Base-by-base conservation (phyloP, 1,140 invertebrate genomes). In the Hypsibius dujardini region DNA sequence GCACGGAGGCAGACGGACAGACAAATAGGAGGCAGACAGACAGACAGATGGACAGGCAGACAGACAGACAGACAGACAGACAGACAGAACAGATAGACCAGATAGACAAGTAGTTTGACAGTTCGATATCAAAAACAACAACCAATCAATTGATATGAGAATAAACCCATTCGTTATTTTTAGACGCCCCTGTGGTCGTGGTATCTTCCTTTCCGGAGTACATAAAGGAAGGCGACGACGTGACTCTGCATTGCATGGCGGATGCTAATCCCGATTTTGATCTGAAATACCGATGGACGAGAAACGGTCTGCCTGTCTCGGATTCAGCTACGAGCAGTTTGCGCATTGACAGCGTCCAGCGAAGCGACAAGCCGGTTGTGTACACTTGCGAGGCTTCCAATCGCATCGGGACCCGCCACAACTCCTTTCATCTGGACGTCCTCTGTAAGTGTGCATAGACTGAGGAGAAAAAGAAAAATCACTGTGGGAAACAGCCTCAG, bases 311-410 rank as follows among this genome's bases (percentile, higher is more conserved):
- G 62, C 62, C 62, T 3, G 45, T 67, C 3, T 7, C 62, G 62
- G 62, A 67, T 42, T 12, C 45, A 12, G 12, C 42, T 45, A 7
- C 12, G 42, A 42, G 62, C 62, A 67, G 12, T 67, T 42, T 67
- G 3, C 42, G 45, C 42, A 67, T 67, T 12, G 62, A 67, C 12
- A 3, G 3, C 45, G 62, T 42, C 42, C 62, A 67, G 45, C 62
- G 62, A 45, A 67, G 62, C 62, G 62, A 67, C 7, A 12, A 42
- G 3, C 12, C 12, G 3, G 42, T 42, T 45, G 82, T 86, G 70
- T 90, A 90, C 76, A 86, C 89, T 70, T 90, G 88, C 77, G 84
- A 88, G 74, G 88, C 87, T 0, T 85, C 86, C 79, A 90, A 90
- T 79, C 81, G 85, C 56, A 87, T 90, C 71, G 89, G 88, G 1